Percentiles rank a stretch among this genome's conserved stretches.
phyloP scores from a whole-genome alignment of 2,113 vertebrate species.

The Hassar affinis region DNA sequence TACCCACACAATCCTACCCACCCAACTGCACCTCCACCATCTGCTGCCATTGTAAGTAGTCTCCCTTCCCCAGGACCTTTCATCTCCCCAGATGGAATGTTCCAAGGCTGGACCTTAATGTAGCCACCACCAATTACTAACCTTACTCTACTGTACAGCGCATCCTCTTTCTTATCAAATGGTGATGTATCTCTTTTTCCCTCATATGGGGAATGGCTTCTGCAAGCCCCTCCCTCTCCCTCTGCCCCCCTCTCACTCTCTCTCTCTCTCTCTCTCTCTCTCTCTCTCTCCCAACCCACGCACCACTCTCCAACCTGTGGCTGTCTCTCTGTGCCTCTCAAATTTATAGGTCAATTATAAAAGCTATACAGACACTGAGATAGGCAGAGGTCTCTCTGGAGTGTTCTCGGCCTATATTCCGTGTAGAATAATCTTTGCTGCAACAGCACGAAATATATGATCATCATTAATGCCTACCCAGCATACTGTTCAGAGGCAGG shows the following conservation, averaged over 20 bases:
- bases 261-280: conserved; percentile 23
- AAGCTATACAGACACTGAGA: conserved; percentile 59
- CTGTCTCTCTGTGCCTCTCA: conserved; percentile 72
- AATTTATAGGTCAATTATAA: conserved; percentile 80
- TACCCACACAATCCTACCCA: conserved; percentile 44
- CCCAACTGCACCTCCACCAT: conserved; percentile 62
- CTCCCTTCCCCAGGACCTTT: conserved; percentile 78
- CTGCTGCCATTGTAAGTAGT: conserved; percentile 96
- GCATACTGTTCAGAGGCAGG: neutral
- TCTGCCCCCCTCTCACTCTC: conserved; percentile 58
- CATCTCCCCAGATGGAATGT: conserved; percentile 76
- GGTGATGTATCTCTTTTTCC: conserved; percentile 60
- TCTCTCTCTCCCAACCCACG: conserved; percentile 40
- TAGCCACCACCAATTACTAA: conserved; percentile 69
- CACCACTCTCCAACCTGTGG: conserved; percentile 70
- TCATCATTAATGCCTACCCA: conserved; percentile 29
- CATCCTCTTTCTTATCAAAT: conserved; percentile 45
- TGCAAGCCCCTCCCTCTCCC: conserved; percentile 58
- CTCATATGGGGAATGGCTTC: conserved; percentile 53
- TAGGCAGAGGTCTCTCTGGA: conserved; percentile 45
- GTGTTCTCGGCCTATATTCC: conserved; percentile 32
- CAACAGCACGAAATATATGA: conserved; percentile 17
- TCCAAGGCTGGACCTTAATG: conserved; percentile 93
- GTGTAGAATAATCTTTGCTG: conserved; percentile 22
- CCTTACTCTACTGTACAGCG: conserved; percentile 63